Evolutionary conservation across 2,797 vertebrate genomes (phyloP).

Genomic region (Pogoniulus pusillus): DNA sequence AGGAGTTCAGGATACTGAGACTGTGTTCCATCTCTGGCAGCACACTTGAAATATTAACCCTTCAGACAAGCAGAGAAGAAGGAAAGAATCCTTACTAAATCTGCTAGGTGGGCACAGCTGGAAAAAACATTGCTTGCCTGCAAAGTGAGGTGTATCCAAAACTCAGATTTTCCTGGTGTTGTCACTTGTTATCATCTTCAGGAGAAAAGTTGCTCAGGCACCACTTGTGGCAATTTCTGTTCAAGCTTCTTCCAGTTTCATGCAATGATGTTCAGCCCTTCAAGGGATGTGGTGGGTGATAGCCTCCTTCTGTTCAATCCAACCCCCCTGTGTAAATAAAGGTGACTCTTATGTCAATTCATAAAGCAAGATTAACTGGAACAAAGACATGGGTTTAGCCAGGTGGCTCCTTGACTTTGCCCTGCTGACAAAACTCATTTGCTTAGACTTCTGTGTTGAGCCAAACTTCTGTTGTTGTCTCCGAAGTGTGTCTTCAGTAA

Average conservation of each 20-base stretch:
- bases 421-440: not conserved
- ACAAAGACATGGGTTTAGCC: conserved; percentile 28
- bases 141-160: not conserved
- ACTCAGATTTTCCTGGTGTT: not conserved
- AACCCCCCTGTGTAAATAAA: not conserved
- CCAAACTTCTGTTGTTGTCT: not conserved
- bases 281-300: not conserved
- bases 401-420: conserved; percentile 1
- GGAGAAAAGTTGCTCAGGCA: not conserved
- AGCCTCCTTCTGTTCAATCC: not conserved
- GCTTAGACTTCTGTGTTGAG: not conserved
- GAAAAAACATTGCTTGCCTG: not conserved
- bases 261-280: not conserved
- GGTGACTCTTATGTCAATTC: conserved; percentile 20
- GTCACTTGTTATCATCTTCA: not conserved
- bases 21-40: not conserved
- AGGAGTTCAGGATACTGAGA: not conserved
- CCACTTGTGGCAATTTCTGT: not conserved
- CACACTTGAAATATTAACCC: not conserved
- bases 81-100: not conserved
- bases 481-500: not conserved
- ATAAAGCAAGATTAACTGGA: conserved; percentile 18
- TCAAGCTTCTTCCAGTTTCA: not conserved
- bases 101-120: not conserved
- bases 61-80: not conserved